Percentiles rank a stretch among this genome's conserved stretches.
Conservation (phyloP, 2,797 vertebrate species). For the Etheostoma nigrum region DNA sequence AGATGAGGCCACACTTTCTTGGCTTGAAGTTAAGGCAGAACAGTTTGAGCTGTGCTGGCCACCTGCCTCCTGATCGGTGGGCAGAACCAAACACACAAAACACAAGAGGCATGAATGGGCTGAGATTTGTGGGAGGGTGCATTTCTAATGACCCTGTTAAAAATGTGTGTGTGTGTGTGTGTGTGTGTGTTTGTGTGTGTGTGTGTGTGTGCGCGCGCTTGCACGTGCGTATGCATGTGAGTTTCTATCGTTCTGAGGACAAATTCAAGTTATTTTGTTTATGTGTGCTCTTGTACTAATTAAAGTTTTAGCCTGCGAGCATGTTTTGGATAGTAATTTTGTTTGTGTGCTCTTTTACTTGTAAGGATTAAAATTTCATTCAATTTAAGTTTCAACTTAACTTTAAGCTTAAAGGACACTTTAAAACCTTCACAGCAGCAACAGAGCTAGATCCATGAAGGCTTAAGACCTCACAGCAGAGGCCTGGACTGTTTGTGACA, state of each 20-base stretch:
- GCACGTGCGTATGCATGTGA: too few relatives aligned
- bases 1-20: slow-evolving; percentile 70
- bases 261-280: too few relatives aligned
- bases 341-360: neutral
- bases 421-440: neutral
- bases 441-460: neutral
- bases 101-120: slow-evolving; percentile 33
- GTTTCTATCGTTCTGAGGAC: too few relatives aligned
- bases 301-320: neutral
- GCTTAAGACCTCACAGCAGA: neutral
- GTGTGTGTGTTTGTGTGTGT: too few relatives aligned
- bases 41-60: slow-evolving; percentile 82
- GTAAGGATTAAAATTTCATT: neutral
- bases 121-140: slow-evolving; percentile 27
- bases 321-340: neutral
- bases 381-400: too few relatives aligned
- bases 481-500: neutral
- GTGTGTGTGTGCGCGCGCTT: too few relatives aligned
- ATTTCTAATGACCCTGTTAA: slow-evolving; percentile 35
- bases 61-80: slow-evolving; percentile 84
- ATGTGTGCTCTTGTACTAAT: too few relatives aligned
- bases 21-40: slow-evolving; percentile 28
- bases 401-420: neutral
- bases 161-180: neutral
- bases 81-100: slow-evolving; percentile 65